Percentiles rank a stretch among this genome's conserved stretches.
phyloP scores from a whole-genome alignment of 2,113 vertebrate species.

The Microcebus murinus region DNA sequence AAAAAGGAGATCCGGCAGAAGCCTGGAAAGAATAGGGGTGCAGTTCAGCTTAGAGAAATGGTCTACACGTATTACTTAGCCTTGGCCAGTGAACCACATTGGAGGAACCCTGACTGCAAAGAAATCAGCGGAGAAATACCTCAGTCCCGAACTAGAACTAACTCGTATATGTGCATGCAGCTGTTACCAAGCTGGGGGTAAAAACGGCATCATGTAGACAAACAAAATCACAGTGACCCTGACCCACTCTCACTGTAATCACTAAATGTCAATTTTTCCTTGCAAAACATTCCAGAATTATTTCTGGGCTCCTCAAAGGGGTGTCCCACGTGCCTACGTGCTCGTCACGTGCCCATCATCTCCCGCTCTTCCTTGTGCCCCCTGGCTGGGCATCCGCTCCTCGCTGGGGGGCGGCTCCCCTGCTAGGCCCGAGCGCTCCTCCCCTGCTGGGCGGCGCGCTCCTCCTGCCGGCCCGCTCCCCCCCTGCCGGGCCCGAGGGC shows the following conservation, averaged over 20 bases:
- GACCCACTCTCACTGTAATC: background rate
- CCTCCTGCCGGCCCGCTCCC: too few species aligned
- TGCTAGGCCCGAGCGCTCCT: background rate
- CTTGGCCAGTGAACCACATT: background rate
- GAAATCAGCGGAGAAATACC: background rate
- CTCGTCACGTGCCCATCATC: rapidly evolving
- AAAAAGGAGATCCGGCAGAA: background rate
- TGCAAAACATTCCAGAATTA: background rate
- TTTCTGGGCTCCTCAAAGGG: background rate
- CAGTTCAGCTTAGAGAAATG: background rate
- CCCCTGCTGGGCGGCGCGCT: too few species aligned
- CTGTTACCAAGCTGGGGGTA: background rate
- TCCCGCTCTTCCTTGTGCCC: background rate
- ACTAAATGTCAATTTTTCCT: background rate
- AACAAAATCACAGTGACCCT: background rate
- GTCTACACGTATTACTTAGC: background rate
- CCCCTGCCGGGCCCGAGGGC: too few species aligned
- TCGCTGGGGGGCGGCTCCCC: too few species aligned
- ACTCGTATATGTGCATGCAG: background rate
- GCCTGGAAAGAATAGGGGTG: background rate
- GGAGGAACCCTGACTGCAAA: background rate
- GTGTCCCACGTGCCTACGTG: background rate
- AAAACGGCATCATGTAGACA: background rate
- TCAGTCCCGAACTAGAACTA: background rate
- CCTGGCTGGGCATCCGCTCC: background rate